Conservation (phyloP, 2,888 invertebrate species). For the Calameuta filiformis region DNA sequence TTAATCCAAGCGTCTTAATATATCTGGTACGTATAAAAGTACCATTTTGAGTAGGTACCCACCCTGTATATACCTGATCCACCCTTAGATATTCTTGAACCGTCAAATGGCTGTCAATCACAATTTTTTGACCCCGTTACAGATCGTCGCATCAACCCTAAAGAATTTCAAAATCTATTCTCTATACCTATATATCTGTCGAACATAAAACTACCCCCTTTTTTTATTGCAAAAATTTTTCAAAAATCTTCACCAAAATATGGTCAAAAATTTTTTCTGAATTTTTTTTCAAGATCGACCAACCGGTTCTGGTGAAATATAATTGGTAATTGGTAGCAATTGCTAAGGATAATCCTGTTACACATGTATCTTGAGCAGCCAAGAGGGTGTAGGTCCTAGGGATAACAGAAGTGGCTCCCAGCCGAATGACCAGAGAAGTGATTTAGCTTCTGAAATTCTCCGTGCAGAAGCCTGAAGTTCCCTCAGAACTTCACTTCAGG, state of each 20-base stretch:
- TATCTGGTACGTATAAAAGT: background rate
- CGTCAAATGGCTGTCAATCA: background rate
- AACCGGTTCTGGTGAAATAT: conserved; percentile 10
- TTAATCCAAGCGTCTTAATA: conserved; percentile 13
- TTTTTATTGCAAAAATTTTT: background rate
- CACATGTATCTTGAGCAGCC: conserved; percentile 52
- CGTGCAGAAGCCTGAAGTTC: background rate
- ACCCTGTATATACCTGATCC: background rate
- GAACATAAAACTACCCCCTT: background rate
- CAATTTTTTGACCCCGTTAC: background rate
- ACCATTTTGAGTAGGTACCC: background rate
- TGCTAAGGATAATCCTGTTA: conserved; percentile 54
- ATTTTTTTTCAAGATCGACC: background rate
- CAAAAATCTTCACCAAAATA: background rate
- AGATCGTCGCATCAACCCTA: background rate
- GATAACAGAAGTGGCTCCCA: conserved; percentile 17
- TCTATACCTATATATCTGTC: background rate
- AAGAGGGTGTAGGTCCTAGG: conserved; percentile 55
- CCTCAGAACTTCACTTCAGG: background rate
- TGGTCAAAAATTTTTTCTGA: background rate
- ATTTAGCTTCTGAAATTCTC: background rate
- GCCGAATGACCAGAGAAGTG: background rate
- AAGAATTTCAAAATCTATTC: background rate
- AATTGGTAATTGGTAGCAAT: conserved; percentile 50
- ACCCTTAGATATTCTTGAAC: background rate